These are phyloP conservation scores for Bombus turneri DNA, from an alignment of 1,140 invertebrate genomes.

Conservation along the genomic window DNA sequence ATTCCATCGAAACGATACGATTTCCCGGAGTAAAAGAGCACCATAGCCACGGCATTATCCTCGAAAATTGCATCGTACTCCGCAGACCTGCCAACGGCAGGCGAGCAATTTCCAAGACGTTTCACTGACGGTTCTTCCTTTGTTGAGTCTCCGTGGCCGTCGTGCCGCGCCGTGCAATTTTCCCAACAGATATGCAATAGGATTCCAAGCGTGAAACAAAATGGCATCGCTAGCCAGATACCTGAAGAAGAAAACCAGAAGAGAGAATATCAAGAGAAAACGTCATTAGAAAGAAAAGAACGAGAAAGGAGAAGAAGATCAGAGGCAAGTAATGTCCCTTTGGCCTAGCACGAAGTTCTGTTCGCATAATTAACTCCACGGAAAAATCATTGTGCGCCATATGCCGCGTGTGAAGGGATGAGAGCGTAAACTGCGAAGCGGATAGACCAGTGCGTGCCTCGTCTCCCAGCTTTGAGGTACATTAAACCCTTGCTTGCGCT, in stretches of 20 bases:
- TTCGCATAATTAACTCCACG: slow-evolving; percentile 72
- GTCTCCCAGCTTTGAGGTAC: slow-evolving; percentile 69
- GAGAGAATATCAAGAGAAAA: background rate
- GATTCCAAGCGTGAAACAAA: slow-evolving; percentile 47
- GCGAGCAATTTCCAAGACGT: slow-evolving; percentile 47
- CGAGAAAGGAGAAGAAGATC: background rate
- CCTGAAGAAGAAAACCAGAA: background rate
- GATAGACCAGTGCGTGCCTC: slow-evolving; percentile 68
- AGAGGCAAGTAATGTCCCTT: slow-evolving; percentile 50
- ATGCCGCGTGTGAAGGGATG: slow-evolving; percentile 58
- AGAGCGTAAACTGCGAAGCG: slow-evolving; percentile 67
- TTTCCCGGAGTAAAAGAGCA: slow-evolving; percentile 1
- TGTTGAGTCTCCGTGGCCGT: background rate
- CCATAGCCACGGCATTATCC: slow-evolving; percentile 21
- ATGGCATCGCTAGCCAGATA: slow-evolving; percentile 18
- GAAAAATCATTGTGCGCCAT: slow-evolving; percentile 75
- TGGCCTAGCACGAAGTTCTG: slow-evolving; percentile 1
- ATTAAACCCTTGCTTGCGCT: slow-evolving; percentile 74
- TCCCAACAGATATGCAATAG: slow-evolving; percentile 45
- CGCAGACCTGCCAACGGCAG: slow-evolving; percentile 41
- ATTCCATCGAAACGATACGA: background rate
- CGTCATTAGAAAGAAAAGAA: too few relatives aligned
- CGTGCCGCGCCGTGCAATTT: slow-evolving; percentile 45
- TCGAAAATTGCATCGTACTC: slow-evolving; percentile 40
- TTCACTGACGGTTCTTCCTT: slow-evolving; percentile 28